Percentiles rank a stretch among this genome's conserved stretches.
Evolutionary conservation across 2,888 invertebrate genomes (phyloP).

Genomic region (Drosophila kanekoi): DNA sequence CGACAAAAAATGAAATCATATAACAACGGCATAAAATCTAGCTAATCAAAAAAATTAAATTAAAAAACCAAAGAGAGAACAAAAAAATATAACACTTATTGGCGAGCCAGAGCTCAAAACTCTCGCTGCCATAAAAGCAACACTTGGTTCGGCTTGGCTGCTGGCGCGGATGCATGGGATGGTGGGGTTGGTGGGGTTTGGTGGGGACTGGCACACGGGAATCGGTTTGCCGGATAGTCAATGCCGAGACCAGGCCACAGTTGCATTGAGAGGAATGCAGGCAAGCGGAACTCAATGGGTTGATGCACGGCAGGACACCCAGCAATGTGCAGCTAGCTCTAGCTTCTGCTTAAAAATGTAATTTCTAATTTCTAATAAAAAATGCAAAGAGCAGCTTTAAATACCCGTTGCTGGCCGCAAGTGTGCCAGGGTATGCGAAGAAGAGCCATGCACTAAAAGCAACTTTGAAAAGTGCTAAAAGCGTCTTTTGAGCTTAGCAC

Average conservation of each 20-base stretch:
- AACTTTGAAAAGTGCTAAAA: slow-evolving; percentile 66
- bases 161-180: too few relatives aligned
- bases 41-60: slow-evolving; percentile 64
- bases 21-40: slow-evolving; percentile 41
- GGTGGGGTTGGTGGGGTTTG: too few relatives aligned
- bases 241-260: neutral
- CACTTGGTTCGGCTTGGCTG: slow-evolving; percentile 35
- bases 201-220: too few relatives aligned
- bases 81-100: slow-evolving; percentile 25
- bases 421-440: slow-evolving; percentile 14
- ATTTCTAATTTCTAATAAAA: neutral
- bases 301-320: neutral
- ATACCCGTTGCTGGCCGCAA: slow-evolving; percentile 6
- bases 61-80: slow-evolving; percentile 16
- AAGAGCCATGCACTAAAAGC: slow-evolving; percentile 34
- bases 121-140: slow-evolving; percentile 59
- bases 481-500: slow-evolving; percentile 63
- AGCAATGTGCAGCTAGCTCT: neutral
- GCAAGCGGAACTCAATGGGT: neutral
- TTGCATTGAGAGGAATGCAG: slow-evolving; percentile 6
- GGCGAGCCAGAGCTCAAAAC: slow-evolving; percentile 32
- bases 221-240: slow-evolving; percentile 12
- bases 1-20: slow-evolving; percentile 22
- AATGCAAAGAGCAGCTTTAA: neutral
- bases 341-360: neutral